Conservation (phyloP, 2,113 vertebrate species). For the Menidia beryllina region DNA sequence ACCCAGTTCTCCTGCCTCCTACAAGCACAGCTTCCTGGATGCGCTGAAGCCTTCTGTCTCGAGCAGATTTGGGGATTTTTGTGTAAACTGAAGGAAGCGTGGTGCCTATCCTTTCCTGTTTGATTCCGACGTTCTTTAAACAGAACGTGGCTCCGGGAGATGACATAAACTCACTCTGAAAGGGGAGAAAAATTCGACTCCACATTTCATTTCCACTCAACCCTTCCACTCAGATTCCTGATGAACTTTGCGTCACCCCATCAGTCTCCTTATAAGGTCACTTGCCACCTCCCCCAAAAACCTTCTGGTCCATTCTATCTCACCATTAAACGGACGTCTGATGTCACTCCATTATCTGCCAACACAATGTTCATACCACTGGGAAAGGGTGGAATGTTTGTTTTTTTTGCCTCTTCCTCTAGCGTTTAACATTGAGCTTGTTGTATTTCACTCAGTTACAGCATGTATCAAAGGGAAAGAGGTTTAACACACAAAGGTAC, state of each 20-base stretch:
- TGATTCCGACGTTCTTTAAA: slow-evolving; percentile 13
- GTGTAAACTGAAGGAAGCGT: slow-evolving; percentile 17
- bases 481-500: slow-evolving; percentile 71
- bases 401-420: slow-evolving; percentile 40
- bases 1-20: slow-evolving; percentile 23
- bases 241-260: slow-evolving; percentile 63
- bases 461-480: slow-evolving; percentile 71
- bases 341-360: slow-evolving; percentile 36
- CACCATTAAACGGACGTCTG: slow-evolving; percentile 45
- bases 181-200: slow-evolving; percentile 18
- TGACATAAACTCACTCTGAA: slow-evolving; percentile 8
- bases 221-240: slow-evolving; percentile 24
- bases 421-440: slow-evolving; percentile 55
- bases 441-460: slow-evolving; percentile 76
- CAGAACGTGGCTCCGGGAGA: slow-evolving; percentile 16
- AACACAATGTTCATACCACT: slow-evolving; percentile 55
- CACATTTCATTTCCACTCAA: slow-evolving; percentile 5
- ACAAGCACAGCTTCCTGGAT: slow-evolving; percentile 48
- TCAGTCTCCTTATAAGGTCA: slow-evolving; percentile 63
- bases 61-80: background rate
- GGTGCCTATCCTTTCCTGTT: slow-evolving; percentile 6
- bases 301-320: slow-evolving; percentile 19
- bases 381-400: slow-evolving; percentile 47
- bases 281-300: slow-evolving; percentile 34
- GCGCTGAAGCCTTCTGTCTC: slow-evolving; percentile 1